Percentiles rank a stretch among this genome's conserved stretches.
Conservation (phyloP, 2,888 invertebrate species). For the Fragum fragum region DNA sequence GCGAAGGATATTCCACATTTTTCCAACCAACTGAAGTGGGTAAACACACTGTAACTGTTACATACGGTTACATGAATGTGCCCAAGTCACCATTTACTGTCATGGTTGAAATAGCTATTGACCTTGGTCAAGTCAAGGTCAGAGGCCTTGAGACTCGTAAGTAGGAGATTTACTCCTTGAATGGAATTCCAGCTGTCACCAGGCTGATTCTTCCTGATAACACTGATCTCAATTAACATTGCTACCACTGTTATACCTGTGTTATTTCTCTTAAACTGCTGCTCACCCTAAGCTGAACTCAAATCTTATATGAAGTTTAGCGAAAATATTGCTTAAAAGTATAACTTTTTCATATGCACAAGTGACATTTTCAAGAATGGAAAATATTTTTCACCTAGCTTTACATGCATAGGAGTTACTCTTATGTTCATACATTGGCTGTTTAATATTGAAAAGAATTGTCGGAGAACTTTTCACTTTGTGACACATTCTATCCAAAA, state of each 20-base stretch:
- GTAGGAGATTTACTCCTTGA: constrained; percentile 81
- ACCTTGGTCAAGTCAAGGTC: constrained; percentile 94
- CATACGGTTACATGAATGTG: constrained; percentile 86
- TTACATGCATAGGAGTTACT: too few species aligned
- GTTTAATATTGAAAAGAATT: too few species aligned
- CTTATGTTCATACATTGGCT: too few species aligned
- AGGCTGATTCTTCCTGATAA: not conserved
- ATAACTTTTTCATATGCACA: too few species aligned
- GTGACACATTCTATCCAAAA: too few species aligned
- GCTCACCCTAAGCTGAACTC: too few species aligned
- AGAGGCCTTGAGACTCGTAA: constrained; percentile 96
- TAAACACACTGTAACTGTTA: constrained; percentile 85
- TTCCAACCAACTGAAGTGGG: constrained; percentile 86
- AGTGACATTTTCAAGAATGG: too few species aligned
- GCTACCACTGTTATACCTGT: constrained; percentile 3
- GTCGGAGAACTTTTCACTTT: too few species aligned
- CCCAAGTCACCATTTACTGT: constrained; percentile 86
- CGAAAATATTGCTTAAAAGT: too few species aligned
- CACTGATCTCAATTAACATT: not conserved
- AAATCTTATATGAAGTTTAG: too few species aligned
- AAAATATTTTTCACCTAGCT: too few species aligned
- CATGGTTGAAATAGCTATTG: constrained; percentile 88
- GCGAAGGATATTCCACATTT: constrained; percentile 89
- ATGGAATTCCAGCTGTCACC: constrained; percentile 13
- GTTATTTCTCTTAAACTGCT: too few species aligned